Percentiles rank a stretch among this genome's conserved stretches.
Conservation (phyloP, 1,140 invertebrate species). For the Polypedilum pembai region DNA sequence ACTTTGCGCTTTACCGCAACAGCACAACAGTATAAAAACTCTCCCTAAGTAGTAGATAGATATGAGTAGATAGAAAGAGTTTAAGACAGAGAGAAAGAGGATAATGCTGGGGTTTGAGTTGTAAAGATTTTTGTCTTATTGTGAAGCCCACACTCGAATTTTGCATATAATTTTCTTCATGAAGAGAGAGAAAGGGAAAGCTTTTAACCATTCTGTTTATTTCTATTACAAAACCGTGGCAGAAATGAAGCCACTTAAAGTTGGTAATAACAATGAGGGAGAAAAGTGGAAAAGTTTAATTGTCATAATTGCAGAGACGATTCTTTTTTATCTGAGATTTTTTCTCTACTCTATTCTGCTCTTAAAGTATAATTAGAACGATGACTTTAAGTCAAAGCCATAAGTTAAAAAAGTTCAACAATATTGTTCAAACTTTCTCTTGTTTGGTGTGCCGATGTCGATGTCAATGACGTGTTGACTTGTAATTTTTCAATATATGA, state of each 20-base stretch:
- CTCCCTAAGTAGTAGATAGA: neutral
- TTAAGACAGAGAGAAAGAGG: neutral
- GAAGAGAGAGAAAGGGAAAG: too few species aligned
- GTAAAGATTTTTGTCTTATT: constrained; percentile 19
- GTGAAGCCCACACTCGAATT: neutral
- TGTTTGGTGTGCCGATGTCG: neutral
- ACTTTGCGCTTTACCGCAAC: neutral
- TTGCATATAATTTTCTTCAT: neutral
- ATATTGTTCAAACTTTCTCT: neutral
- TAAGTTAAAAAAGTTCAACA: neutral
- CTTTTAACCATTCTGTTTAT: too few species aligned
- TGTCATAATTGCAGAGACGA: too few species aligned
- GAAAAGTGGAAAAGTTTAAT: too few species aligned
- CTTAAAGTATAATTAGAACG: too few species aligned
- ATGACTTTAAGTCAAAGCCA: too few species aligned
- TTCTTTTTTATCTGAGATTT: too few species aligned
- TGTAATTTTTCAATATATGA: neutral
- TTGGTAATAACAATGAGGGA: too few species aligned
- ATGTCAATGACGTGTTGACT: neutral
- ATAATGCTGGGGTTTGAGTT: neutral
- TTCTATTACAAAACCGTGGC: too few species aligned
- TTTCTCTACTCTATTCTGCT: too few species aligned
- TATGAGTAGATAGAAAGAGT: neutral
- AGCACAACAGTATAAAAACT: too few species aligned
- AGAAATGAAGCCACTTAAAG: too few species aligned